Evolutionary conservation across 1,140 invertebrate genomes (phyloP), one percentile per base, ranked within the genome.

Genomic region (Eumeta japonica): DNA sequence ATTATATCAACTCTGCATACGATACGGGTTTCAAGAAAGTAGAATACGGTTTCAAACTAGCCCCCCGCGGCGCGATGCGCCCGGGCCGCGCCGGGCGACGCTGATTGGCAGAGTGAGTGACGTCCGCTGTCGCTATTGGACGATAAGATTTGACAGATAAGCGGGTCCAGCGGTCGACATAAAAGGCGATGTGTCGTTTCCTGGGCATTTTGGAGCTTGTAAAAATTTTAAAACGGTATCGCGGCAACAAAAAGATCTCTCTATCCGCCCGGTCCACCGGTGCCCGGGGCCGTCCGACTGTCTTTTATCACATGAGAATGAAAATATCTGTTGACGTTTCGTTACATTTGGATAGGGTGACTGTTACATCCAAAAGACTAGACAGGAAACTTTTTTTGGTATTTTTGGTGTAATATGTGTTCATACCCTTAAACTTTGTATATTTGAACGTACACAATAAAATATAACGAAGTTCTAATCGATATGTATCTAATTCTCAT

Each of bases 141-240:
- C 61, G 65, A 70, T 70, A 62, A 70, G 65, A 73, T 70, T 55
- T 60, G 55, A 66, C 61, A 54, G 65, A 70, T 73, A 68, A 66
- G 43, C 48, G 27, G 43, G 28, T 28, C 13, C 10, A 11, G 63
- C 59, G 58, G 62, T 48, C 52, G 48, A 55, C 56, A 60, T 62
- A 52, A 67, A 64, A 70, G 60, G 49, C 44, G 52, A 60, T 60
- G 46, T 62, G 60, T 62, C 58, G 45, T 53, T 50, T 52, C 49
- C 52, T 40, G 41, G 48, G 43, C 47, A 47, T 53, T 62, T 55
- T 55, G 37, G 40, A 54, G 13, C 52, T 63, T 62, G 56, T 65
- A 60, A 61, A 61, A 61, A 64, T 62, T 57, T 56, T 46, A 45
- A 60, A 63, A 62, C 57, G 58, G 60, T 66, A 67, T 62, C 55